Evolutionary conservation across 2,113 vertebrate genomes (phyloP), one percentile per base, ranked within the genome.

Genomic region (Genyomyrus donnyi): DNA sequence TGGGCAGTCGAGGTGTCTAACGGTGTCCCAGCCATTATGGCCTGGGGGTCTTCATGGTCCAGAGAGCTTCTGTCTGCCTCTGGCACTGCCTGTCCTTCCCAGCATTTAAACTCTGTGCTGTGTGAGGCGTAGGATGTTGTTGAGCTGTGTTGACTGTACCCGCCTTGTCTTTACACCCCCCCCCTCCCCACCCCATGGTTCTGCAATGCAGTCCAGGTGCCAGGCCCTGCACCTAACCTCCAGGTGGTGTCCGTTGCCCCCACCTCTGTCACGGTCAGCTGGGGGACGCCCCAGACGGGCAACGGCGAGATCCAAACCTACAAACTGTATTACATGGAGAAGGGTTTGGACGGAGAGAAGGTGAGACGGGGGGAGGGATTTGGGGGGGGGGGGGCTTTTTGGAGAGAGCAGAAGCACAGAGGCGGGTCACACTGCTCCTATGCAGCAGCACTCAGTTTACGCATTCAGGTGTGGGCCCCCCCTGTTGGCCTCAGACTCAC

Each of bases 281-380:
- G 98, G 98, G 97, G 97, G 62, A 97, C 95, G 0, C 98, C 98
- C 0, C 89, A 98, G 86, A 98, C 97, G 0, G 98, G 97, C 91
- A 99, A 99, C 1, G 98, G 98, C 0, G 98, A 99, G 77, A 97
- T 99, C 93, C 97, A 98, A 93, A 97, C 96, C 92, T 99, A 99
- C 93, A 99, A 98, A 92, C 90, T 99, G 49, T 99, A 98, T 93
- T 98, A 98, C 95, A 97, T 97, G 93, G 98, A 99, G 94, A 97
- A 97, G 90, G 96, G 96, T 13, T 91, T 96, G 66, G 97, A 96
- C 89, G 95, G 77, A 0, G 98, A 99, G 88, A 96, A 99, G 98
- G 98, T 99, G 94, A 53, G 91, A 84, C 0, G 27, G 84, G 17
- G 52, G 48, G 3, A 19, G 8, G 5, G 50, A 1, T 42, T 21